Base-by-base conservation (phyloP, 2,113 vertebrate species). In the Mobula birostris region DNA sequence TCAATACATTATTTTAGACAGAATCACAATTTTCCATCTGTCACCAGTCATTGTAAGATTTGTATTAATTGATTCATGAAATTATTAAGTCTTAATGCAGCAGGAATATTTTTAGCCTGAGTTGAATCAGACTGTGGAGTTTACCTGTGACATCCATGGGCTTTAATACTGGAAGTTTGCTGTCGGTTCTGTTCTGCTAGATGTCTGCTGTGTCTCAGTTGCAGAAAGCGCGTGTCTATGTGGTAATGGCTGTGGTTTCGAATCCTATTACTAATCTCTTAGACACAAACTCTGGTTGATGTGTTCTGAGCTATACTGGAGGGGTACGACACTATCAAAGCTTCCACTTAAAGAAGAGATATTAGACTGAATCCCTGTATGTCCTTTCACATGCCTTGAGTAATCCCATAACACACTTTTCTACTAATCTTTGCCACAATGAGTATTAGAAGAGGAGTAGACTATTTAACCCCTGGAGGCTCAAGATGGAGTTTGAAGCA, bases 51-150 rank as follows among this genome's bases (percentile, higher is more conserved):
- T 19, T 8, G 61, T 66, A 63, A 90, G 66, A 32, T 90, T 90
- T 66, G 63, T 90, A 90, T 66, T 90, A 90, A 90, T 90, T n/a
- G 85, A 90, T 90, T 90, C 27, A 32, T 66, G 61, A 90, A 29
- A 90, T 66, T 61, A 17, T 90, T 87, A 87, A 87, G 48, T 9
- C 9, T 24, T n/a, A n/a, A 17, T 66, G 61, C 61, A 32, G 61
- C 19, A 68, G 61, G 85, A 32, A 66, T 90, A 90, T 19, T 90
- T 90, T 90, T 32, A 66, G 85, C 85, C 85, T 7, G 15, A 90
- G 29, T 88, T 63, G 61, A 12, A 66, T 88, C 66, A 32, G 29
- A 88, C n/a, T 2, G 15, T 32, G 85, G 14, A 2, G 61, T 68
- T 17, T n/a, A n/a, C n/a, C 15, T 19, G 17, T 66, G 29, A 15